Base-by-base conservation (phyloP, 2,797 vertebrate genomes). In the Hipposideros larvatus region DNA sequence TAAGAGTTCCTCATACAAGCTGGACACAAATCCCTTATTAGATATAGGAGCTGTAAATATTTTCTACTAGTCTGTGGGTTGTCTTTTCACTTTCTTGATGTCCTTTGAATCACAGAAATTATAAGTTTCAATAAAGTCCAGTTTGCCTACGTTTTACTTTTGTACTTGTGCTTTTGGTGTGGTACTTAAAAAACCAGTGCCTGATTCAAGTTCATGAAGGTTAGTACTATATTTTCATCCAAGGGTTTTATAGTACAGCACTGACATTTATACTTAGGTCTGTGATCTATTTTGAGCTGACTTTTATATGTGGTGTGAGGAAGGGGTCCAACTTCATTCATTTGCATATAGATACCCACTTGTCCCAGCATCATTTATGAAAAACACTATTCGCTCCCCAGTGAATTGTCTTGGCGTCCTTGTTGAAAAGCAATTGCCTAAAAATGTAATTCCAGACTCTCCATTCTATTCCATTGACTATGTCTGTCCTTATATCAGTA, bases 371-470 rank as follows among this genome's bases (percentile, higher is more conserved):
- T 66, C 74, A 90, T 34, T 61, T 87, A 70, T 57, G 53, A 59
- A 85, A 88, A 89, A 84, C 70, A 65, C 10, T 66, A 41, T 48
- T 83, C 37, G 66, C 90, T 75, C 7, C 3, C 21, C 55, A 86
- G 0, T 48, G 13, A 83, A 75, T 5, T 87, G 14, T 85, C 48
- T 34, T 59, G 51, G 31, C 28, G 83, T 53, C 46, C 16, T 91
- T 70, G 48, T 37, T 88, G 43, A 91, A 95, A 97, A 95, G 24
- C 57, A 87, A 41, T 26, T 46, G 7, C 74, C 13, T 82, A 74
- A 82, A 59, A 63, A 46, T 53, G 37, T 41, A 61, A 66, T 79
- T 93, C 31, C 0, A 11, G 31, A 75, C 24, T 74, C 28, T 70
- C 31, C 26, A 5, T 61, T 90, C 41, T 71, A 22, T 13, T 68